phyloP scores from a whole-genome alignment of 2,113 vertebrate species.

The Gallinago undulata region DNA sequence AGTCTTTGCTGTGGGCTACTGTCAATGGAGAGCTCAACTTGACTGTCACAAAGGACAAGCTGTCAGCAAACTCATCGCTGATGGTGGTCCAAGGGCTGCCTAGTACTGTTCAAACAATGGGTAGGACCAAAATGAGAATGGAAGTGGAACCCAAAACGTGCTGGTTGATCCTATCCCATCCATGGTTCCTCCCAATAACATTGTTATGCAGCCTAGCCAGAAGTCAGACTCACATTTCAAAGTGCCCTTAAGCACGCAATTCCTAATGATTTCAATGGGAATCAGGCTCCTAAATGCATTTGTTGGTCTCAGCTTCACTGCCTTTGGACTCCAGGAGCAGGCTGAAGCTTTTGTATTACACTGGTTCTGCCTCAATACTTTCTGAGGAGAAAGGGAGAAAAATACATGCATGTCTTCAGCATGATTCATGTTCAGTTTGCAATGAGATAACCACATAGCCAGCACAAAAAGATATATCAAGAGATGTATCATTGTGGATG shows the following conservation, averaged over 20 bases:
- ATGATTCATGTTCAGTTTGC: neutral
- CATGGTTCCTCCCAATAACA: neutral
- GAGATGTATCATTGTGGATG: neutral
- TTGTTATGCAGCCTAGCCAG: neutral
- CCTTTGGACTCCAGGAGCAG: neutral
- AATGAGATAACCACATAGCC: neutral
- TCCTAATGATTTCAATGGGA: neutral
- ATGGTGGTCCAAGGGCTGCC: neutral
- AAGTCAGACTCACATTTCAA: neutral
- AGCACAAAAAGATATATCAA: neutral
- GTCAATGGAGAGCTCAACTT: neutral
- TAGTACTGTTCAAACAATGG: constrained; percentile 6
- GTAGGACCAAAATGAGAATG: neutral
- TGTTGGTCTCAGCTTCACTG: neutral
- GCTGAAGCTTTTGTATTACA: neutral
- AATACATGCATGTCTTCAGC: neutral
- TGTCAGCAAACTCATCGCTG: neutral
- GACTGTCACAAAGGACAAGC: neutral
- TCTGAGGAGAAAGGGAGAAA: neutral
- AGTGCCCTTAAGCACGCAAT: neutral
- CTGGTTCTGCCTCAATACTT: neutral
- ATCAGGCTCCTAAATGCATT: neutral
- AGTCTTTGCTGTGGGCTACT: constrained; percentile 1
- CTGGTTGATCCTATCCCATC: neutral
- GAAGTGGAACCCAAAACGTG: neutral